Evolutionary conservation across 2,888 invertebrate species (phyloP).

Genomic region (Imbricaverruca yamaguchii): DNA sequence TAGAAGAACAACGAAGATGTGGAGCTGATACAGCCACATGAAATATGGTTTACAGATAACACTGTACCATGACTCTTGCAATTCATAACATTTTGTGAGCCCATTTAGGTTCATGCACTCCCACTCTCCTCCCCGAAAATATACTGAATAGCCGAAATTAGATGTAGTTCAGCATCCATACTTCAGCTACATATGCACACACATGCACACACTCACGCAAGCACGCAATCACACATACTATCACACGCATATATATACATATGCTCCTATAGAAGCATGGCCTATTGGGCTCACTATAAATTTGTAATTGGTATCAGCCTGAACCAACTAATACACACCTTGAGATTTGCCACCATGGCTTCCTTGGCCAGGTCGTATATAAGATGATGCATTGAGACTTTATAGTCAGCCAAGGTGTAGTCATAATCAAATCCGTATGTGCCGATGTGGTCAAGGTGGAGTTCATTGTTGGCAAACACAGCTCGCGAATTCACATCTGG

Average conservation of each 20-base stretch:
- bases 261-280: too few relatives aligned
- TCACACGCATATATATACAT: too few relatives aligned
- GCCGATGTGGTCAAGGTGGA: conserved; percentile 80
- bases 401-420: conserved; percentile 93
- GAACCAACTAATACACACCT: neutral
- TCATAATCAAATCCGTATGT: conserved; percentile 99
- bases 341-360: conserved; percentile 55
- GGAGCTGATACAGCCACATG: too few relatives aligned
- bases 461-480: conserved; percentile 93
- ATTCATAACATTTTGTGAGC: too few relatives aligned
- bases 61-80: too few relatives aligned
- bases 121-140: too few relatives aligned
- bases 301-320: neutral
- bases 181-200: neutral
- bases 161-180: neutral
- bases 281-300: neutral
- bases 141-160: too few relatives aligned
- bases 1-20: too few relatives aligned
- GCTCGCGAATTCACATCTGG: conserved; percentile 76
- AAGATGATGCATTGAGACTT: conserved; percentile 75
- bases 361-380: conserved; percentile 85
- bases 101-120: too few relatives aligned
- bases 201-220: too few relatives aligned
- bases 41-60: too few relatives aligned
- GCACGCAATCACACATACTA: too few relatives aligned